Evolutionary conservation across 2,888 invertebrate species (phyloP), one percentile per base, ranked within the genome.

Genomic region (Nephrotoma appendiculata): DNA sequence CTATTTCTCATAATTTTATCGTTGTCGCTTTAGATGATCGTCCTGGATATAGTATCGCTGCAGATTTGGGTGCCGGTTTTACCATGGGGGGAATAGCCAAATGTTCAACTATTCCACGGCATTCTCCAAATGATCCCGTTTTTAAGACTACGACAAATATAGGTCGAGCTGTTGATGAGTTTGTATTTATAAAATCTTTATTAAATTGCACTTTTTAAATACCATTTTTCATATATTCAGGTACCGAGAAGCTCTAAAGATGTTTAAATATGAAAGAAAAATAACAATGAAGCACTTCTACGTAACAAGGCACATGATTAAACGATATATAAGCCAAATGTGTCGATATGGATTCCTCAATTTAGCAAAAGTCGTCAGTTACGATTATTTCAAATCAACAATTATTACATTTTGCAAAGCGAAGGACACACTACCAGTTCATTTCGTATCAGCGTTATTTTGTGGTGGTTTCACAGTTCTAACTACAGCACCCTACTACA

Each of bases 401-500:
- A 19, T 31, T 9, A 31, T 31, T 9, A 9, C 4, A 9, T 71
- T 19, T 31, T 31, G 31, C 31, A 31, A 3, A 31, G 31, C 31
- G 31, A 71, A 19, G 31, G 71, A 71, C 15, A 15, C 71, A 15
- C n/a, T 52, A 15, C 52, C 52, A 15, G 52, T 9, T 71, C 71
- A 71, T 71, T 31, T 31, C 19, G 5, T 31, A 31, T 71, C 71
- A 31, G 43, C 84, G 42, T 7, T 84, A 84, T 9, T n/a, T 42
- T 84, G 41, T 42, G 94, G 94, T 12, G 93, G 95, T 87, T 93
- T 93, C 89, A 93, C 94, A 41, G 95, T 94, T 1, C 90, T 94
- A 12, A 92, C 93, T 15, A 94, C 95, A 0, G 94, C 94, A 52
- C 95, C 95, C 3, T 93, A 95, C 5, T 95, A 95, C 89, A 95